Percentiles rank a stretch among this genome's conserved stretches.
Evolutionary conservation across 2,888 invertebrate genomes (phyloP).

Genomic region (Diarsia dahlii): DNA sequence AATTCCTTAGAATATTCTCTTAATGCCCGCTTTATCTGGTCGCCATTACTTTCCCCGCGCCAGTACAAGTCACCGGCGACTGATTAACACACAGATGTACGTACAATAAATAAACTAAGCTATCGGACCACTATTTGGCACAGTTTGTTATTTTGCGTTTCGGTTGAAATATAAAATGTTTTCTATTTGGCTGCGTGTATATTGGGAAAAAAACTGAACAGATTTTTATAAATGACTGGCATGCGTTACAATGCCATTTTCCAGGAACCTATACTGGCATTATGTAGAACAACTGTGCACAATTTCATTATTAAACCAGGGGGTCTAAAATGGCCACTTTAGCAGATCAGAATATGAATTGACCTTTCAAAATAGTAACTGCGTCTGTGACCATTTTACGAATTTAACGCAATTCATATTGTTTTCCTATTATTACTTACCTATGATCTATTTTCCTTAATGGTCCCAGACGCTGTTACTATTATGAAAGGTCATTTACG

Average conservation of each 20-base stretch:
- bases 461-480: no score
- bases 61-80: slow-evolving; percentile 49
- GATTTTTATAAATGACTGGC: slow-evolving; percentile 10
- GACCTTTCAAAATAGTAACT: no score
- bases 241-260: not conserved
- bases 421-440: no score
- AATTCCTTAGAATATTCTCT: slow-evolving; percentile 82
- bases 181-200: slow-evolving; percentile 4
- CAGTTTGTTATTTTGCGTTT: slow-evolving; percentile 26
- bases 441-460: no score
- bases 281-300: not conserved
- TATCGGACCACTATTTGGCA: slow-evolving; percentile 18
- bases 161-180: slow-evolving; percentile 1
- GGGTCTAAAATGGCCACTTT: no score
- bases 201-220: slow-evolving; percentile 14
- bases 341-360: no score
- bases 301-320: no score
- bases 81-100: slow-evolving; percentile 51
- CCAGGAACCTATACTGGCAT: not conserved
- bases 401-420: no score
- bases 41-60: slow-evolving; percentile 56
- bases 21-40: slow-evolving; percentile 75
- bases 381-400: no score
- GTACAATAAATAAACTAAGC: slow-evolving; percentile 40
- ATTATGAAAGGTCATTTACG: no score